Evolutionary conservation across 1,140 invertebrate genomes (phyloP).

Genomic region (Panagrolaimus sp.): DNA sequence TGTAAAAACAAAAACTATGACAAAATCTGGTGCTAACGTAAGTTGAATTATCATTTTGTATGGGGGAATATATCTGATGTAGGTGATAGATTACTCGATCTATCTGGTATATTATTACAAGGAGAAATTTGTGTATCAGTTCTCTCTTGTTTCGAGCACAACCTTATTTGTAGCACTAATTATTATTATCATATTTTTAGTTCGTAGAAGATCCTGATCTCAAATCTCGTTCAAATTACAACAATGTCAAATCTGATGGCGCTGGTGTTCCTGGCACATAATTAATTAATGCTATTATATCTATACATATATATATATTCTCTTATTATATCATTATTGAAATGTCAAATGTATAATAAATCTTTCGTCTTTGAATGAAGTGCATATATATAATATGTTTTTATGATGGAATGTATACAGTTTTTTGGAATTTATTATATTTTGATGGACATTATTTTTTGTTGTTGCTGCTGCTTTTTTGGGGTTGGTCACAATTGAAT

Average conservation of each 20-base stretch:
- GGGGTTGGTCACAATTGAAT: constrained; percentile 2
- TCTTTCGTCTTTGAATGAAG: neutral
- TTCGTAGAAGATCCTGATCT: neutral
- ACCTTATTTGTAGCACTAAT: no score
- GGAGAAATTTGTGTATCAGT: no score
- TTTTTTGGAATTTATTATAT: neutral
- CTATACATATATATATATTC: no score
- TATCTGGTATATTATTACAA: no score
- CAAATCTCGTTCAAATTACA: constrained; percentile 7
- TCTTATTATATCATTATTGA: neutral
- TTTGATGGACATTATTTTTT: neutral
- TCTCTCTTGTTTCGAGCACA: no score
- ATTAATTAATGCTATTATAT: neutral
- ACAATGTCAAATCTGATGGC: neutral
- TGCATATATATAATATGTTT: neutral
- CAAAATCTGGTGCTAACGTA: no score
- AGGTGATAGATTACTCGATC: no score
- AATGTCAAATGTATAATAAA: neutral
- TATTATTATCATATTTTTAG: neutral
- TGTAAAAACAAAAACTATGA: no score
- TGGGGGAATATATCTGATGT: no score
- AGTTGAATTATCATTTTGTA: no score
- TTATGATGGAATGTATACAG: neutral
- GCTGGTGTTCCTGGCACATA: neutral
- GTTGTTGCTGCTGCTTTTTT: no score